Percentiles rank a stretch among this genome's conserved stretches.
phyloP scores from a whole-genome alignment of 2,888 invertebrate genomes.

The Incurvaria masculella region DNA sequence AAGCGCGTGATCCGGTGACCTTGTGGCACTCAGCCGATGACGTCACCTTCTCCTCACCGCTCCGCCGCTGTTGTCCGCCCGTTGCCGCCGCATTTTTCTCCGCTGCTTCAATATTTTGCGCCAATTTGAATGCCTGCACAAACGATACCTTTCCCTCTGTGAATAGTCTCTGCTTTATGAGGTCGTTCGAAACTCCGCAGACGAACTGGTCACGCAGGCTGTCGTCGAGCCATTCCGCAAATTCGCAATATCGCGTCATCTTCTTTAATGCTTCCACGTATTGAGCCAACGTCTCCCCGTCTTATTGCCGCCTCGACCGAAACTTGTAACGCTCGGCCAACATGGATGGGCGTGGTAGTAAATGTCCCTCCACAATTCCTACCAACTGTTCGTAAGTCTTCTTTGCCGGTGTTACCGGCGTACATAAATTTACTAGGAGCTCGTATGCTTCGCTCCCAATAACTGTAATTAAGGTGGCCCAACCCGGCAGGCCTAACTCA shows the following conservation, averaged over 20 bases:
- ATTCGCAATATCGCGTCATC: not conserved
- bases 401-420: not conserved
- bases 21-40: not conserved
- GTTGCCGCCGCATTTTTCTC: conserved; percentile 11
- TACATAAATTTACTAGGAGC: not conserved
- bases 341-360: conserved; percentile 1
- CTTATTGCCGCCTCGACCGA: not conserved
- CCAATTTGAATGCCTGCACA: not conserved
- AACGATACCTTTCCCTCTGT: not conserved
- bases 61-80: not conserved
- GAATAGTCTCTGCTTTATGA: conserved; percentile 3
- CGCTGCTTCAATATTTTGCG: conserved; percentile 10
- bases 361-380: not conserved
- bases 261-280: conserved; percentile 3
- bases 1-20: not conserved
- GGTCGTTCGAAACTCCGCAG: conserved; percentile 1
- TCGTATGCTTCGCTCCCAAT: not conserved
- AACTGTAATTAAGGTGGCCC: not conserved
- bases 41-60: not conserved
- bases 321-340: conserved; percentile 5
- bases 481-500: too few species aligned
- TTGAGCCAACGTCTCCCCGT: not conserved
- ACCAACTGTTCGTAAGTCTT: not conserved
- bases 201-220: conserved; percentile 6
- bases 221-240: not conserved